Evolutionary conservation across 2,888 invertebrate genomes (phyloP), one percentile per base, ranked within the genome.

Genomic region (Chirona hameri): DNA sequence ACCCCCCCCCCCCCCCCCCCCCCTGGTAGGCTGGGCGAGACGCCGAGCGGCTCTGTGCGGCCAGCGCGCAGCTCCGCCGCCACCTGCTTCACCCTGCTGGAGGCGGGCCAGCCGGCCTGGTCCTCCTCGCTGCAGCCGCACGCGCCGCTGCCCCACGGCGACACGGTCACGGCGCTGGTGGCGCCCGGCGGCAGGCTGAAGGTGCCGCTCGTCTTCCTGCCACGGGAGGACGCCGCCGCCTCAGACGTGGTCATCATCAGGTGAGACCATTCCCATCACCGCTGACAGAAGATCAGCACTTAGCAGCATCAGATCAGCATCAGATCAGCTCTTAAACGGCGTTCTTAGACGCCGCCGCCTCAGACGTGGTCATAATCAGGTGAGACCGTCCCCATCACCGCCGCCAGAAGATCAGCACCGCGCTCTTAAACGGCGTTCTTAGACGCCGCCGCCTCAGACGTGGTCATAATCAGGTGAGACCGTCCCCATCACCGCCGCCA

Each of bases 141-240:
- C 69, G 69, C 69, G 69, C 29, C 85, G 65, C 83, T 87, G 83
- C 88, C 89, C 24, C 90, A 90, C 86, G 87, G 88, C 84, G 89
- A 90, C 84, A 90, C 91, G 4, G 86, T 92, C 27, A 89, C 91
- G 15, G 87, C 91, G 84, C 86, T 92, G 84, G 88, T 95, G 69
- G 89, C 89, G 83, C 93, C 94, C 39, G 95, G 95, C 87, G 91
- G 91, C 46, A 92, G 93, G 9, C 91, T 90, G 85, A 92, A 93
- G 87, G 91, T 97, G 83, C 95, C 96, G 86, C 94, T 97, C 84
- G 94, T 93, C 84, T 96, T 95, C 88, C 95, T 94, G 0, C 94
- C 96, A 0, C 87, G 87, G 81, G 89, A 90, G 86, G 96, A 96
- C 89, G 95, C 96, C 87, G 94, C 95, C 0, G 88, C 94, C 86